phyloP scores from a whole-genome alignment of 2,113 vertebrate species.

The Lutjanus erythropterus region DNA sequence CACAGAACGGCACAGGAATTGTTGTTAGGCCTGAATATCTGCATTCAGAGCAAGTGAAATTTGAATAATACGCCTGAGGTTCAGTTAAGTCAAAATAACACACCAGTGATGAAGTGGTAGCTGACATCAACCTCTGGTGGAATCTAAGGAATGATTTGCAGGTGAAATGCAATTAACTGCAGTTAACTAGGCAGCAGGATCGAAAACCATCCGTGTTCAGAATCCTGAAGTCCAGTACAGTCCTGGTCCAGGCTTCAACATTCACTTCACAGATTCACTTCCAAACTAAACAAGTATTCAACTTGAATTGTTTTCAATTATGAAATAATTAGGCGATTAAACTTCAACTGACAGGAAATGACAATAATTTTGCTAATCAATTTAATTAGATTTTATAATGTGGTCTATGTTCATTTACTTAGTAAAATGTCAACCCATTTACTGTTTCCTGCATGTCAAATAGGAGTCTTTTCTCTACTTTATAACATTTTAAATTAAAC shows the following conservation, averaged over 20 bases:
- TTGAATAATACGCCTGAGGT: constrained; percentile 3
- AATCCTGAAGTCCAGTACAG: neutral
- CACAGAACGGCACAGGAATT: neutral
- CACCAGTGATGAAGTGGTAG: constrained; percentile 1
- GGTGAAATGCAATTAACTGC: neutral
- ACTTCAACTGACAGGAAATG: neutral
- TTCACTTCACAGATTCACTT: neutral
- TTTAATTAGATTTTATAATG: neutral
- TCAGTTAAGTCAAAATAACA: constrained; percentile 16
- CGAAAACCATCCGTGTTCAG: neutral
- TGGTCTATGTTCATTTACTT: neutral
- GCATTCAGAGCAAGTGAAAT: constrained; percentile 4
- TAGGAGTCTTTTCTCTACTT: neutral
- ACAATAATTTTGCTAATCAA: neutral
- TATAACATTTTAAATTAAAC: neutral
- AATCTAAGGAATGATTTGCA: constrained; percentile 28
- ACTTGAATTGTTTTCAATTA: neutral
- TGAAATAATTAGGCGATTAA: neutral
- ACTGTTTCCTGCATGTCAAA: neutral
- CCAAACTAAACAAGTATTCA: neutral
- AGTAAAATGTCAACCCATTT: neutral
- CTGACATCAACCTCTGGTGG: constrained; percentile 16
- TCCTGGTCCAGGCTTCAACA: neutral
- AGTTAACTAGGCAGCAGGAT: neutral
- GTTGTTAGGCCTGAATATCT: constrained; percentile 10